Conservation (phyloP, 2,888 invertebrate species). For the Amblyjoppa fuscipennis region DNA sequence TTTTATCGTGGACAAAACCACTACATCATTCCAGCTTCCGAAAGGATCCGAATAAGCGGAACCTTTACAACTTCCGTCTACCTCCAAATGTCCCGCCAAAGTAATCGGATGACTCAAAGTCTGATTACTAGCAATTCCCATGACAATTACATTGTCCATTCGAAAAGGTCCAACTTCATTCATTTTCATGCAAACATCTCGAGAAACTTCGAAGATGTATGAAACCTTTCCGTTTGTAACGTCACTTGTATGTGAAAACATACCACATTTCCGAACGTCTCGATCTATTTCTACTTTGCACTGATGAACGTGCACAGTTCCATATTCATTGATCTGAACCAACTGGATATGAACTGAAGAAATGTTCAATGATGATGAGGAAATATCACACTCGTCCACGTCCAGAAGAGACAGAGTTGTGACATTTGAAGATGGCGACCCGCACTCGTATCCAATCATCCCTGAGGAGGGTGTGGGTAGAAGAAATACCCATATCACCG, state of each 20-base stretch:
- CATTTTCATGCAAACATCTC: conserved; percentile 17
- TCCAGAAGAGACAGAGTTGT: conserved; percentile 11
- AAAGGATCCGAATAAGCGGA: conserved; percentile 12
- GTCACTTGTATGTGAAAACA: conserved; percentile 33
- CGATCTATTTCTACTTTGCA: conserved; percentile 42
- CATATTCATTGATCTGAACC: conserved; percentile 23
- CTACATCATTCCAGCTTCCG: conserved; percentile 27
- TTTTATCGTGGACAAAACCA: conserved; percentile 25
- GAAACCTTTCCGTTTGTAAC: conserved; percentile 33
- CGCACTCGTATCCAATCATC: conserved; percentile 26
- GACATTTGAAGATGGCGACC: conserved; percentile 8
- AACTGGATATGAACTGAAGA: neutral
- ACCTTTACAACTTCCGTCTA: conserved; percentile 20
- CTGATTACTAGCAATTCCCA: conserved; percentile 7
- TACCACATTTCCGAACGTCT: conserved; percentile 21
- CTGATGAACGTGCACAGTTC: conserved; percentile 23
- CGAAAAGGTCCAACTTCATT: neutral
- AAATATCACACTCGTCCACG: conserved; percentile 21
- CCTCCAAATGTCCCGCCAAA: neutral
- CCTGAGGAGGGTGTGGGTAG: neutral
- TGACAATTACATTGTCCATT: neutral
- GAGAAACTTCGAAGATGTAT: conserved; percentile 13
- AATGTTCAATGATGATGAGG: neutral
- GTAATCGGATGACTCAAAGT: conserved; percentile 9
- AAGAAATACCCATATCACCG: conserved; percentile 4